These are phyloP conservation scores for Nomada fabriciana DNA, from an alignment of 2,888 invertebrate species.

Conservation along the genomic window DNA sequence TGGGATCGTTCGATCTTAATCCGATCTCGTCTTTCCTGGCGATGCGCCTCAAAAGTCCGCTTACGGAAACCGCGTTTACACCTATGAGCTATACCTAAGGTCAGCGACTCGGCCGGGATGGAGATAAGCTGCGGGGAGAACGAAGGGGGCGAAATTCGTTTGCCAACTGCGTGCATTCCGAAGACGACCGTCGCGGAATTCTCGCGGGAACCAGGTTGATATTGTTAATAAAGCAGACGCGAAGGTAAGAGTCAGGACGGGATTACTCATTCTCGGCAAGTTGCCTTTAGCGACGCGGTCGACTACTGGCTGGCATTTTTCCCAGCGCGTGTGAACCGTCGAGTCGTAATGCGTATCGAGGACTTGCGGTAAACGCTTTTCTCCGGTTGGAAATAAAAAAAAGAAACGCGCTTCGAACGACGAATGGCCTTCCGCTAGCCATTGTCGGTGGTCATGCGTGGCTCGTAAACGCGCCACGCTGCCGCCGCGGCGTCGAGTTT, in stretches of 20 bases:
- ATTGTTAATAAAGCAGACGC: slow-evolving; percentile 25
- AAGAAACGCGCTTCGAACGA: slow-evolving; percentile 64
- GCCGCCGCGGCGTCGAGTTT: slow-evolving; percentile 61
- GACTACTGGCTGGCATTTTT: slow-evolving; percentile 65
- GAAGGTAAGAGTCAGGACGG: slow-evolving; percentile 36
- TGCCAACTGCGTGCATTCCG: too few species aligned
- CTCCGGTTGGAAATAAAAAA: slow-evolving; percentile 49
- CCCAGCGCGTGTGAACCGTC: slow-evolving; percentile 67
- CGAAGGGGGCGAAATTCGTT: neutral
- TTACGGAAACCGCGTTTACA: slow-evolving; percentile 39
- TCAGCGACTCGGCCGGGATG: neutral
- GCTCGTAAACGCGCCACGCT: slow-evolving; percentile 69
- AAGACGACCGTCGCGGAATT: neutral
- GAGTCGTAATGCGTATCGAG: slow-evolving; percentile 61
- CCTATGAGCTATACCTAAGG: neutral
- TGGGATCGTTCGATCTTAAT: slow-evolving; percentile 70
- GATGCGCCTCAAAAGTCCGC: slow-evolving; percentile 48
- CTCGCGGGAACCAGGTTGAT: slow-evolving; percentile 24
- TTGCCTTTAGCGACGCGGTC: slow-evolving; percentile 57
- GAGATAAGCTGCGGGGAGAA: neutral
- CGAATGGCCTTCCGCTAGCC: slow-evolving; percentile 68
- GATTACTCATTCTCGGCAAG: slow-evolving; percentile 56
- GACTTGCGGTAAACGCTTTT: slow-evolving; percentile 70
- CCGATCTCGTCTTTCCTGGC: slow-evolving; percentile 46
- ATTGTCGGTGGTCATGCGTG: slow-evolving; percentile 76